Evolutionary conservation across 2,113 vertebrate genomes (phyloP).

Genomic region (Coreoperca whiteheadi): DNA sequence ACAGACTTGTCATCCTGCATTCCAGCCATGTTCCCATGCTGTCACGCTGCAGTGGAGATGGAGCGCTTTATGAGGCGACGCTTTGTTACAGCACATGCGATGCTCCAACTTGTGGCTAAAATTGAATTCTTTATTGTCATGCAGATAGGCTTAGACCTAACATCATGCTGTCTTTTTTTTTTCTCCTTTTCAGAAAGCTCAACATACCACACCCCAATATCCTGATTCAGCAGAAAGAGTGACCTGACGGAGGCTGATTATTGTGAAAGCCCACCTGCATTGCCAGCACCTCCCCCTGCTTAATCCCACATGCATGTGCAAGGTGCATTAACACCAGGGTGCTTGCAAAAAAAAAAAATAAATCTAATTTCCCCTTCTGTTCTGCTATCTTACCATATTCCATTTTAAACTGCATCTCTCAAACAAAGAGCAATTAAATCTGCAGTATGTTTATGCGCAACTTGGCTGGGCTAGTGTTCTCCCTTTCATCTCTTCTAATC

Average conservation of each 20-base stretch:
- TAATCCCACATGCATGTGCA: constrained; percentile 57
- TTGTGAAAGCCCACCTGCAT: constrained; percentile 34
- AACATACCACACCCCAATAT: constrained; percentile 9
- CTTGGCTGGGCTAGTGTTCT: constrained; percentile 29
- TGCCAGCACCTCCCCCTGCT: constrained; percentile 26
- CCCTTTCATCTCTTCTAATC: constrained; percentile 61
- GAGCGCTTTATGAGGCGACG: constrained; percentile 39
- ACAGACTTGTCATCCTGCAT: constrained; percentile 72
- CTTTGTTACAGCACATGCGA: constrained; percentile 1
- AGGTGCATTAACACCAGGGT: constrained; percentile 45
- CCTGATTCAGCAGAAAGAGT: constrained; percentile 45
- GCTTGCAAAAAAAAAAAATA: constrained; percentile 47
- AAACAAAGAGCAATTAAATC: constrained; percentile 54
- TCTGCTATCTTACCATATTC: constrained; percentile 22
- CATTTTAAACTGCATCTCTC: constrained; percentile 24
- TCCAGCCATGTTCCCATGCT: constrained; percentile 73
- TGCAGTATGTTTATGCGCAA: constrained; percentile 52
- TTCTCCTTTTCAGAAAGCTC: background rate
- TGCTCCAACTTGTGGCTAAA: constrained; percentile 43
- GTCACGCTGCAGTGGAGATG: constrained; percentile 67
- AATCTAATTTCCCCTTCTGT: constrained; percentile 43
- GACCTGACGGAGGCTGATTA: constrained; percentile 40
- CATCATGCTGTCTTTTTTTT: background rate
- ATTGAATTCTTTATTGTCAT: constrained; percentile 51
- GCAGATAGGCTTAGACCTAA: constrained; percentile 20